phyloP scores from a whole-genome alignment of 2,113 vertebrate genomes.

The mouse (Mus musculus) region DNA sequence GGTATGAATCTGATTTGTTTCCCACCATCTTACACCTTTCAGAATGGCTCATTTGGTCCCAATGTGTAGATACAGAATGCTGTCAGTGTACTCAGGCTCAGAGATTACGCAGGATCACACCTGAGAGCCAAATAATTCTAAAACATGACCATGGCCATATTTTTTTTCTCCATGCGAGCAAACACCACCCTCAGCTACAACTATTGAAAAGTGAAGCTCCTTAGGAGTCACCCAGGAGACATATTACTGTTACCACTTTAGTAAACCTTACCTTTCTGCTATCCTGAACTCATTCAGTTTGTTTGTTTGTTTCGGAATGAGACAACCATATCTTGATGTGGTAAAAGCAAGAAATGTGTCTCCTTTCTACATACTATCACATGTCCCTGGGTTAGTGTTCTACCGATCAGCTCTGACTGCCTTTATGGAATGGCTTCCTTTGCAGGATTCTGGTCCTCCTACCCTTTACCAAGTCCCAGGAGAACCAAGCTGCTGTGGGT shows the following conservation, averaged over 20 bases:
- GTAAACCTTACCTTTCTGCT: background rate
- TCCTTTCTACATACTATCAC: background rate
- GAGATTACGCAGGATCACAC: background rate
- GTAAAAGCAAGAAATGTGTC: background rate
- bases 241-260: background rate
- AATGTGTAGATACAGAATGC: background rate
- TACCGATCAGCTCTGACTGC: background rate
- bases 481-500: background rate
- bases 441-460: background rate
- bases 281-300: background rate
- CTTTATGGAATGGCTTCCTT: background rate
- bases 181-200: background rate
- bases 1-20: background rate
- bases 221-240: background rate
- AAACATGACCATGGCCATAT: background rate
- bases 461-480: background rate
- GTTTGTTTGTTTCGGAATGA: background rate
- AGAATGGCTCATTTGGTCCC: background rate
- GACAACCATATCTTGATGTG: background rate
- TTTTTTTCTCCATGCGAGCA: background rate
- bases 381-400: background rate
- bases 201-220: background rate
- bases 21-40: background rate
- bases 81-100: background rate
- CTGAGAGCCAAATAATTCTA: background rate